These are phyloP conservation scores for Chionomys nivalis DNA, from an alignment of 2,113 vertebrate genomes.

Conservation along the genomic window DNA sequence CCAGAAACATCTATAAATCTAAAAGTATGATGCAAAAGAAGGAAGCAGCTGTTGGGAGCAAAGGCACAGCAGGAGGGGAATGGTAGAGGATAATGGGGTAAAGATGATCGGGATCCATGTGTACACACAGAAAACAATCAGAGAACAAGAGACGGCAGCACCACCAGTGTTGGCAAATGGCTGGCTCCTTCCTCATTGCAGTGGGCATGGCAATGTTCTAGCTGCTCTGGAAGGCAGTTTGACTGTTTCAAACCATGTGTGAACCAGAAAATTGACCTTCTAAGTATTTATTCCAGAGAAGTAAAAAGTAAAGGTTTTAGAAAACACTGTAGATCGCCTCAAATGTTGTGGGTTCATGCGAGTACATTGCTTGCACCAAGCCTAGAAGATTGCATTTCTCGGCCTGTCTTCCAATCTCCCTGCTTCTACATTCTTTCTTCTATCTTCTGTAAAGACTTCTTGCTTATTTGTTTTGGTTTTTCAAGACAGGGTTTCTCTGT, in stretches of 20 bases:
- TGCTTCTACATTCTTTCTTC: not conserved
- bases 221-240: not conserved
- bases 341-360: not conserved
- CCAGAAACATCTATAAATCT: not conserved
- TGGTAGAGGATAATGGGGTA: not conserved
- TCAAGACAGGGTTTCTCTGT: no score
- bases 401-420: not conserved
- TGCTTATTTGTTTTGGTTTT: no score
- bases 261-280: not conserved
- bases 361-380: no score
- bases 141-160: not conserved
- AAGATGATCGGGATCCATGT: not conserved
- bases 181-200: fast-evolving
- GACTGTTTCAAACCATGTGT: not conserved
- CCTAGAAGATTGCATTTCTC: no score
- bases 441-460: not conserved
- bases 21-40: not conserved
- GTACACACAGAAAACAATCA: not conserved
- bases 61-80: no score
- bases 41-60: not conserved
- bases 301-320: not conserved
- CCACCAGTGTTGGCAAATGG: not conserved
- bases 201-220: not conserved
- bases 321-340: not conserved
- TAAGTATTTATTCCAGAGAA: not conserved